phyloP scores from a whole-genome alignment of 2,797 vertebrate species.

The Onychomys torridus region DNA sequence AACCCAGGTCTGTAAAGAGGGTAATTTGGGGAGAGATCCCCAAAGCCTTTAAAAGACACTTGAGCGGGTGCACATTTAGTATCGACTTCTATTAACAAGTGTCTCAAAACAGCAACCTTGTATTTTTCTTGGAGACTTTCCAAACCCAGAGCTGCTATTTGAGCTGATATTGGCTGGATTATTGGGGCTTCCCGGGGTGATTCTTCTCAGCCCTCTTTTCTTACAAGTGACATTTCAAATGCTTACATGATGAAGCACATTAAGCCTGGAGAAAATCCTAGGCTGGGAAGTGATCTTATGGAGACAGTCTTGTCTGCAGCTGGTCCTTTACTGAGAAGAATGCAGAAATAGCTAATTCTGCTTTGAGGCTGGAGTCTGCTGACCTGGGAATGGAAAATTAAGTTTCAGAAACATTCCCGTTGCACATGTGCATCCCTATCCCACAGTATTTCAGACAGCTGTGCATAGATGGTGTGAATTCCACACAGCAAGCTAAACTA shows the following conservation, averaged over 20 bases:
- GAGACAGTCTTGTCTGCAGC: not conserved
- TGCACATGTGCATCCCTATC: not conserved
- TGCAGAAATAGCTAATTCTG: not conserved
- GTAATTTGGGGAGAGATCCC: not conserved
- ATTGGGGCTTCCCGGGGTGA: not conserved
- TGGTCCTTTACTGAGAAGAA: not conserved
- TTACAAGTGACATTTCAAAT: slow-evolving; percentile 43
- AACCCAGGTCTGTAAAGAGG: not conserved
- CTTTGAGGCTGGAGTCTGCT: not conserved
- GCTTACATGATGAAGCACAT: slow-evolving; percentile 33
- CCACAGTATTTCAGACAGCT: not conserved
- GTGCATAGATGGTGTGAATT: not conserved
- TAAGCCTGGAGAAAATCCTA: slow-evolving; percentile 45
- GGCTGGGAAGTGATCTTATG: not conserved
- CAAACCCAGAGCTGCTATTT: slow-evolving; percentile 14
- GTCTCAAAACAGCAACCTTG: not conserved
- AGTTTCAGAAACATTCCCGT: not conserved
- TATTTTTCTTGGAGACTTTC: slow-evolving; percentile 31
- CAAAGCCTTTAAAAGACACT: slow-evolving; percentile 12
- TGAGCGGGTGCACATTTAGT: not conserved
- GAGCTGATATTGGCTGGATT: not conserved
- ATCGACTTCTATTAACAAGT: slow-evolving; percentile 12
- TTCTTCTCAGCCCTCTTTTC: slow-evolving; percentile 63
- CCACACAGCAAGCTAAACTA: not conserved
- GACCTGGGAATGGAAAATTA: slow-evolving; percentile 44